phyloP scores from a whole-genome alignment of 2,113 vertebrate genomes.

The Poecile atricapillus region DNA sequence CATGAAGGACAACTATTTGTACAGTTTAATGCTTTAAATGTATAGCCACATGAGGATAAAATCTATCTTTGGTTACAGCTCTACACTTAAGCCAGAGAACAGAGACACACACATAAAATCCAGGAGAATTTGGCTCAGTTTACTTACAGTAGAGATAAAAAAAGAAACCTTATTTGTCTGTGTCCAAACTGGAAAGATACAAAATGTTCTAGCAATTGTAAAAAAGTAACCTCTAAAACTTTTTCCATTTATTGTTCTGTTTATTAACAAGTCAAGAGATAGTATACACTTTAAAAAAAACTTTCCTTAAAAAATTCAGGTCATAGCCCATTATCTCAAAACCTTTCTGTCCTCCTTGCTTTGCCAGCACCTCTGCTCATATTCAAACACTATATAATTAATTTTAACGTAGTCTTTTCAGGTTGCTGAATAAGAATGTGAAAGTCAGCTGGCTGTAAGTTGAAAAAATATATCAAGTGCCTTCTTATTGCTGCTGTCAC shows the following conservation, averaged over 20 bases:
- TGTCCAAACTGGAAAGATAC: background rate
- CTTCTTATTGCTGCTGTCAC: constrained; percentile 45
- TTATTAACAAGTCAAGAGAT: background rate
- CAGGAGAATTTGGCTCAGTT: background rate
- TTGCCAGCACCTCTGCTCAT: constrained; percentile 21
- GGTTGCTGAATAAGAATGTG: constrained; percentile 41
- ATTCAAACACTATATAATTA: constrained; percentile 27
- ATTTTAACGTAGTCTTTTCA: background rate
- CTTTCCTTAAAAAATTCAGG: background rate
- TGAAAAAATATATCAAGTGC: background rate
- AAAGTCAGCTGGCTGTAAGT: constrained; percentile 9
- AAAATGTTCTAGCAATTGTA: background rate
- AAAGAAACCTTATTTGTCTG: background rate
- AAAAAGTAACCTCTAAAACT: background rate
- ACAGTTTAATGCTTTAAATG: background rate
- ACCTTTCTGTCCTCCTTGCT: background rate
- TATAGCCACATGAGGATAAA: background rate
- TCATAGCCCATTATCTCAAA: constrained; percentile 3
- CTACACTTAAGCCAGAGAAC: background rate
- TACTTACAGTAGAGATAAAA: background rate
- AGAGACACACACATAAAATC: background rate
- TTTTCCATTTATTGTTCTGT: background rate
- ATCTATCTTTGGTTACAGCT: background rate
- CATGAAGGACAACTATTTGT: background rate
- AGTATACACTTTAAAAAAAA: background rate